A percentile compares a stretch with the other conserved stretches of the same genome.
phyloP scores from a whole-genome alignment of 2,797 vertebrate species.

The Setipinna tenuifilis region DNA sequence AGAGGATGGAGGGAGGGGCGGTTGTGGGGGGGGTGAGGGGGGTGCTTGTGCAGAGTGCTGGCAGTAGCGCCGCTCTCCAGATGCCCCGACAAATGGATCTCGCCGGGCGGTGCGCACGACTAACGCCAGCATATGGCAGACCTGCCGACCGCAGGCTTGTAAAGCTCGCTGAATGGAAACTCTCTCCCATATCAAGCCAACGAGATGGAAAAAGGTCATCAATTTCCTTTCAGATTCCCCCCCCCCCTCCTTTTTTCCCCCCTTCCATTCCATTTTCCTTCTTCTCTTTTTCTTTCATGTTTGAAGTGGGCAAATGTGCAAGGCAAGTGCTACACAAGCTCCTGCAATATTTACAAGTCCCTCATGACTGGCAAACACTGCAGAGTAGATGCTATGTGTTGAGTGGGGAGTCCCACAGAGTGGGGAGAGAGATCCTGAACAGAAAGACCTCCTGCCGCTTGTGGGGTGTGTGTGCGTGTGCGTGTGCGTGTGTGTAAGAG shows the following conservation, averaged over 20 bases:
- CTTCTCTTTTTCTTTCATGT: neutral
- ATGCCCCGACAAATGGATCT: slow-evolving; percentile 39
- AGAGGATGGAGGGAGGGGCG: too few relatives aligned
- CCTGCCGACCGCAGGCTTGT: neutral
- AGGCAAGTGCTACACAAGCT: neutral
- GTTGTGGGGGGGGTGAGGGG: too few relatives aligned
- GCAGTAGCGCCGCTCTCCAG: slow-evolving; percentile 37
- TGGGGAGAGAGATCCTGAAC: neutral
- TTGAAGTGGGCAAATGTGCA: slow-evolving; percentile 4
- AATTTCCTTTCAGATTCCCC: neutral
- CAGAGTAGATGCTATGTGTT: neutral
- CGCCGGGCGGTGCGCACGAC: slow-evolving; percentile 16
- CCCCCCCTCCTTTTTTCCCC: too few relatives aligned
- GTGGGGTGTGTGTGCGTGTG: neutral
- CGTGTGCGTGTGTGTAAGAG: neutral
- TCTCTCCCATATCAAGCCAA: slow-evolving; percentile 5
- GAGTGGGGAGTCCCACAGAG: neutral
- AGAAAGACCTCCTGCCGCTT: neutral
- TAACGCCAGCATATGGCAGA: slow-evolving; percentile 42
- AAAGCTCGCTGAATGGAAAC: slow-evolving; percentile 13
- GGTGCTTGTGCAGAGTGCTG: slow-evolving; percentile 11
- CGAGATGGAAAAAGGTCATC: slow-evolving; percentile 23
- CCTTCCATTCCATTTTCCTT: too few relatives aligned
- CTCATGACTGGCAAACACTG: neutral
- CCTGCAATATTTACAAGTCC: slow-evolving; percentile 16